Evolutionary conservation across 2,888 invertebrate genomes (phyloP).

Genomic region (Andrena hattorfiana): DNA sequence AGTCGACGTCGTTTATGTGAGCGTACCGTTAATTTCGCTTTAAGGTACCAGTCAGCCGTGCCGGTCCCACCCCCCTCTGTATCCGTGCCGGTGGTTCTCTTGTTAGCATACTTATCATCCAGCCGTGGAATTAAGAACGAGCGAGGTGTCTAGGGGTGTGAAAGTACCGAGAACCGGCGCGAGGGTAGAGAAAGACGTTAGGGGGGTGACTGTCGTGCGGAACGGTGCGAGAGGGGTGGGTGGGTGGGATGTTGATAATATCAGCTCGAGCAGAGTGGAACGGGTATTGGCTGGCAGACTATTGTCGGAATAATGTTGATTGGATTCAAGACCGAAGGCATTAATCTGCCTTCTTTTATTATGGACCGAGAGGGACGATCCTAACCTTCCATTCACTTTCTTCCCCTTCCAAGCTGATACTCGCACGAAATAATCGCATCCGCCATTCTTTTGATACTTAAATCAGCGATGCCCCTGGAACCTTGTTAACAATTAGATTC

Average conservation of each 20-base stretch:
- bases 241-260: constrained; percentile 82
- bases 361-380: constrained; percentile 74
- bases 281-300: constrained; percentile 84
- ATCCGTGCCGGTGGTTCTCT: constrained; percentile 76
- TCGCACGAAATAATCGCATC: constrained; percentile 54
- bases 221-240: constrained; percentile 26
- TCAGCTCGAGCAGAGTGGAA: constrained; percentile 74
- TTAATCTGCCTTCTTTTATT: constrained; percentile 85
- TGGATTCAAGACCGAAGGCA: constrained; percentile 85
- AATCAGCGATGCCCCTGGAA: not conserved
- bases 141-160: constrained; percentile 68
- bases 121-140: constrained; percentile 80
- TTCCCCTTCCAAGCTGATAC: constrained; percentile 43
- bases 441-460: not conserved
- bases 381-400: constrained; percentile 54
- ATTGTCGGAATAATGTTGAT: constrained; percentile 85
- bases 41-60: constrained; percentile 58
- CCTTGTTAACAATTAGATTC: constrained; percentile 17
- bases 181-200: constrained; percentile 74
- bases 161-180: constrained; percentile 63
- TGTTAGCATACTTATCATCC: constrained; percentile 85
- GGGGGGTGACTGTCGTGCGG: constrained; percentile 63
- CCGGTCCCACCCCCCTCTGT: constrained; percentile 23
- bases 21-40: constrained; percentile 82
- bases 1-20: constrained; percentile 77